Conservation (phyloP, 1,140 invertebrate species). For the Sinella curviseta region DNA sequence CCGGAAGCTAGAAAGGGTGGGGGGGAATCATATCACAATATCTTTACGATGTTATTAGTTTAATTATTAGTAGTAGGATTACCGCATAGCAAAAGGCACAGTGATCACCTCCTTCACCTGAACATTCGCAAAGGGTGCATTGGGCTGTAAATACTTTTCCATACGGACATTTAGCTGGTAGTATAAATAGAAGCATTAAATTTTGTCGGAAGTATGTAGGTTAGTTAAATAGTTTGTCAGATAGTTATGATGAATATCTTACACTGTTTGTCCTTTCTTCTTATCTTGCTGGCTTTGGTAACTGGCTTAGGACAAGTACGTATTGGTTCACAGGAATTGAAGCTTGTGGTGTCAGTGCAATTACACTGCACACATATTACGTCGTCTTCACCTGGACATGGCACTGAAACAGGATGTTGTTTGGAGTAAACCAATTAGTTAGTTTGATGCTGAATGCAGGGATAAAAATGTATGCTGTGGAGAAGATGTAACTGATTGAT, state of each 20-base stretch:
- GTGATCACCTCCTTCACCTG: neutral
- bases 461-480: too few relatives aligned
- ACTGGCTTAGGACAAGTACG: neutral
- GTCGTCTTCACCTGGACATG: too few relatives aligned
- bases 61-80: neutral
- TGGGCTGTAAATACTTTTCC: neutral
- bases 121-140: neutral
- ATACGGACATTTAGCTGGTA: neutral
- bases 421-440: too few relatives aligned
- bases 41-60: neutral
- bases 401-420: too few relatives aligned
- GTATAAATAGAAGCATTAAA: neutral
- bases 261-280: neutral
- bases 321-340: neutral
- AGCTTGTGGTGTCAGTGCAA: too few relatives aligned
- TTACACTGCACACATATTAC: too few relatives aligned
- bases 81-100: neutral
- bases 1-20: neutral
- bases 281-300: neutral
- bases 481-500: too few relatives aligned
- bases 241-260: neutral
- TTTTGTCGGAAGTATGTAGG: neutral
- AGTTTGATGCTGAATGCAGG: too few relatives aligned
- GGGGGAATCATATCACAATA: neutral
- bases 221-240: neutral